Base-by-base conservation (phyloP, 2,888 invertebrate genomes). In the Eupithecia inturbata region DNA sequence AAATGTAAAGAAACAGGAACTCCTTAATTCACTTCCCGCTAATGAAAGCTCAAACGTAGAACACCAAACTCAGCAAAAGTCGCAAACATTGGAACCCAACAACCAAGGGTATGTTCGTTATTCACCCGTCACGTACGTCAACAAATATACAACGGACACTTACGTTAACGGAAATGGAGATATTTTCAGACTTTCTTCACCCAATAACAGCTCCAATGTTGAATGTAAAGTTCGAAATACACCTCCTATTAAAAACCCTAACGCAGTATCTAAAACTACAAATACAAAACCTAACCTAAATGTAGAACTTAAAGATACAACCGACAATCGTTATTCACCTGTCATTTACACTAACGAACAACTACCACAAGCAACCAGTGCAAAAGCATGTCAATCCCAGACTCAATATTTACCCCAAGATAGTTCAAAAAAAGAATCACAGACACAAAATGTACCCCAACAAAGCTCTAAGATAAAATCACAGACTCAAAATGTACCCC, bases 121-220 rank as follows among this genome's bases (percentile, higher is more conserved):
- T 12, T 64, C 63, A n/a, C 63, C 63, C 22, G 33, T 64, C 63
- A 64, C 36, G 33, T 64, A 64, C 36, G 33, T 64, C 36, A 64
- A 64, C 4, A 26, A 14, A 57, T 64, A 10, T 33, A 36, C 63
- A n/a, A 33, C n/a, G 1, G 33, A n/a, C 63, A 36, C 63, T 12
- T 64, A 12, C 12, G n/a, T n/a, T n/a, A 64, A 64, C 12, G n/a
- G 10, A 36, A 36, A 64, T n/a, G 63, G 36, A 16, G 36, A 64
- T 12, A 7, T 36, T n/a, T 64, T 36, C 63, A 33, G 14, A 64
- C 9, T 64, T 31, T 5, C 16, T 9, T n/a, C 63, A 19, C 12
- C 36, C 12, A n/a, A 64, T 12, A 9, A 22, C n/a, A n/a, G 9
- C n/a, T n/a, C 9, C 33, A 64, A 4, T 64, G 63, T 33, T 33